These are phyloP conservation scores for Myrmecophaga tridactyla DNA, from an alignment of 2,113 vertebrate genomes.

Conservation along the genomic window DNA sequence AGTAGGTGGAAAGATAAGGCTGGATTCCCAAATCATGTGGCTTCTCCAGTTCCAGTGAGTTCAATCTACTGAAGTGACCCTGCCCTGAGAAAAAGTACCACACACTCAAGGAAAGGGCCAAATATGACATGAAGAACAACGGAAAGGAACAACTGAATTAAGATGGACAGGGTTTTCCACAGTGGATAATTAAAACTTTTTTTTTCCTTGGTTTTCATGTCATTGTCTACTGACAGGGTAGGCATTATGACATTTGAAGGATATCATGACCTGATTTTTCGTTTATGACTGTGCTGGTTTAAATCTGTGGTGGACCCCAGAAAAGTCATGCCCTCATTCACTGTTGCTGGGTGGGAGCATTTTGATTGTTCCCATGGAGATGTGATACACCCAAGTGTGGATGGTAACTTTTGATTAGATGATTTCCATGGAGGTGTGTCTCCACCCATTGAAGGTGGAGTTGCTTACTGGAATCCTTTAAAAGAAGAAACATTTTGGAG, in stretches of 20 bases:
- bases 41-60: not conserved
- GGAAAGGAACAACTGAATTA: not conserved
- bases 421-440: too few relatives aligned
- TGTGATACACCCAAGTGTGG: too few relatives aligned
- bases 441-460: too few relatives aligned
- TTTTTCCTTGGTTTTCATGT: too few relatives aligned
- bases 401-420: too few relatives aligned
- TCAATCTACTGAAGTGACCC: not conserved
- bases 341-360: too few relatives aligned
- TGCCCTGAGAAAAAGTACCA: not conserved
- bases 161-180: not conserved
- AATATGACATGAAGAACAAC: not conserved
- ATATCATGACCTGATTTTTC: not conserved
- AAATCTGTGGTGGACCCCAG: too few relatives aligned
- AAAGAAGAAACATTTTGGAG: too few relatives aligned
- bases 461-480: too few relatives aligned
- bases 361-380: too few relatives aligned
- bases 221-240: not conserved
- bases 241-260: not conserved
- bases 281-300: too few relatives aligned
- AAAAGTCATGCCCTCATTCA: too few relatives aligned
- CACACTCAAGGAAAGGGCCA: not conserved
- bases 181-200: not conserved
- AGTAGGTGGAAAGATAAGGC: not conserved
- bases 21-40: rapidly evolving